Percentiles rank a stretch among this genome's conserved stretches.
Conservation (phyloP, 1,140 invertebrate species). For the Aphis craccivora region DNA sequence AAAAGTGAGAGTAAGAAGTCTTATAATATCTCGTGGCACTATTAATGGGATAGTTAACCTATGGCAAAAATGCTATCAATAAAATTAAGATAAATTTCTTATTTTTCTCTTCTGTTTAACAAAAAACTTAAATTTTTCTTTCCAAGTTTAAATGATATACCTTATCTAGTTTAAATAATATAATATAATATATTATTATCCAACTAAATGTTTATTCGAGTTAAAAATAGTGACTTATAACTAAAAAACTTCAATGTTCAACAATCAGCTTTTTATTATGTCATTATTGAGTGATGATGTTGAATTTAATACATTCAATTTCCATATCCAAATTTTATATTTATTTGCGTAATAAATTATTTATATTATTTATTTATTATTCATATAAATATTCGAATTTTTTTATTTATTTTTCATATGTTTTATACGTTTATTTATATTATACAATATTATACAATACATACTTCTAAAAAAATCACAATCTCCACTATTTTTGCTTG, state of each 20-base stretch:
- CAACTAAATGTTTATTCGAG: neutral
- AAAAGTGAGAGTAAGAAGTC: neutral
- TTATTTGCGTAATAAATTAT: no score
- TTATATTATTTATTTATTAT: neutral
- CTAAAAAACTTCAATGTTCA: neutral
- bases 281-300: neutral
- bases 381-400: neutral
- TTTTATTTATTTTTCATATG: neutral
- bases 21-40: neutral
- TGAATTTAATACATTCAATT: neutral
- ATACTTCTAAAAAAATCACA: neutral
- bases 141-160: neutral
- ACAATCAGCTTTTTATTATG: neutral
- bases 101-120: neutral
- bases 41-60: conserved; percentile 25
- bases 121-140: neutral
- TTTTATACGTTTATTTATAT: neutral
- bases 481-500: neutral
- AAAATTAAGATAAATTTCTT: neutral
- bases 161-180: neutral
- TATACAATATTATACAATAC: neutral
- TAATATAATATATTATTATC: neutral
- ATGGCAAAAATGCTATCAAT: neutral
- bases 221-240: neutral
- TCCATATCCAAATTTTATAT: neutral